phyloP scores from a whole-genome alignment of 2,113 vertebrate genomes.

The Silurus glanis region DNA sequence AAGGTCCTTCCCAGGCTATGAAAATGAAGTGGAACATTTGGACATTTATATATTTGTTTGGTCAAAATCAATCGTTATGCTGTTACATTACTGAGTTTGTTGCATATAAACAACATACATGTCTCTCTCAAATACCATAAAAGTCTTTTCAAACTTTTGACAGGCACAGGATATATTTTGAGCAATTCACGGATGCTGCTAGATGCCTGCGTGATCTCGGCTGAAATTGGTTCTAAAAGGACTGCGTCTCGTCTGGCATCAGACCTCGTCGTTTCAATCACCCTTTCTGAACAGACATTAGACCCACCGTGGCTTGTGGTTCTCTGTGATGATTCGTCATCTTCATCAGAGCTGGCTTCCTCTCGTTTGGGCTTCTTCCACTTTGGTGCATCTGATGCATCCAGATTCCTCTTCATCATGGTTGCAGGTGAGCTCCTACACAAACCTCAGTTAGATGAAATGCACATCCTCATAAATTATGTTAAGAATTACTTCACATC shows the following conservation, averaged over 20 bases:
- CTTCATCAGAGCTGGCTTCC: conserved; percentile 59
- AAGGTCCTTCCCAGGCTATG: too few species aligned
- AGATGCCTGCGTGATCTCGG: too few species aligned
- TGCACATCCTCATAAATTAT: not conserved
- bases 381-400: conserved; percentile 41
- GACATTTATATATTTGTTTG: too few species aligned
- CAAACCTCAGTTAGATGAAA: not conserved
- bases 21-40: too few species aligned
- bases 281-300: not conserved
- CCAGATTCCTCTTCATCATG: conserved; percentile 67
- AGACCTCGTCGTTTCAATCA: not conserved
- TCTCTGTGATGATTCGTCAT: conserved; percentile 50
- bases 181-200: too few species aligned
- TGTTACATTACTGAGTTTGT: too few species aligned
- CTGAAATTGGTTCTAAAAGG: not conserved
- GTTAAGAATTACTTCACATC: not conserved
- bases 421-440: conserved; percentile 44
- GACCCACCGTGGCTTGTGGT: conserved; percentile 59
- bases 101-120: too few species aligned
- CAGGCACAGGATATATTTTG: too few species aligned
- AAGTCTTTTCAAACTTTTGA: too few species aligned
- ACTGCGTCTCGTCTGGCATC: not conserved
- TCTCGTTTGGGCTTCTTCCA: conserved; percentile 52
- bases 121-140: too few species aligned
- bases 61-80: too few species aligned